These are phyloP conservation scores for Leptinotarsa undecemlineata DNA, from an alignment of 1,140 invertebrate species.

Conservation along the genomic window DNA sequence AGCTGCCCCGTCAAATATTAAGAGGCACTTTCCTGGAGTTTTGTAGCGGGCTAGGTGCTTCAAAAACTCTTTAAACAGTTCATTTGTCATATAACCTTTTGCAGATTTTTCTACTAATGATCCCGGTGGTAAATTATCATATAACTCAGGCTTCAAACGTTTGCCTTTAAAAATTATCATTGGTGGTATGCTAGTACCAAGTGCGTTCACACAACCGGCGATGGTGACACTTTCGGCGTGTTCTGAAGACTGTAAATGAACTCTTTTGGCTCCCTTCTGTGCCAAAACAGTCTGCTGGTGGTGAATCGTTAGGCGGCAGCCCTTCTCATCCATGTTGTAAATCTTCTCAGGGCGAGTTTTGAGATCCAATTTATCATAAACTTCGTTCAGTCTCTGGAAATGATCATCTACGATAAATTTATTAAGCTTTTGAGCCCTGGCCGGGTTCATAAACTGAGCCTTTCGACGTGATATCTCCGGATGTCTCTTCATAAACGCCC, in stretches of 20 bases:
- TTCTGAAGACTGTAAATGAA: slow-evolving; percentile 14
- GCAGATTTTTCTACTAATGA: too few relatives aligned
- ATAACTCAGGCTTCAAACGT: neutral
- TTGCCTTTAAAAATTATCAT: neutral
- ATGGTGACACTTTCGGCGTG: slow-evolving; percentile 29
- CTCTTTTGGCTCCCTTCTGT: neutral
- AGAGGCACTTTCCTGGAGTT: too few relatives aligned
- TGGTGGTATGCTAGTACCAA: neutral
- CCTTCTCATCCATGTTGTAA: neutral
- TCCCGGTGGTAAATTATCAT: too few relatives aligned
- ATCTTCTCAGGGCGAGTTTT: slow-evolving; percentile 39
- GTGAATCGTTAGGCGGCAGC: neutral
- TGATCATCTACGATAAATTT: slow-evolving; percentile 49
- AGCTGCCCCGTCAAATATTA: too few relatives aligned
- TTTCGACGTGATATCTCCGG: slow-evolving; percentile 38
- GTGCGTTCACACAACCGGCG: slow-evolving; percentile 11
- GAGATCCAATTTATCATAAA: slow-evolving; percentile 48
- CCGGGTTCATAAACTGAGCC: slow-evolving; percentile 51
- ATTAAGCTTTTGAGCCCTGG: slow-evolving; percentile 54
- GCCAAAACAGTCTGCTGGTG: slow-evolving; percentile 8
- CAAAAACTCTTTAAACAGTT: too few relatives aligned
- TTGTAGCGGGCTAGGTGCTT: too few relatives aligned
- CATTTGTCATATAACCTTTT: too few relatives aligned
- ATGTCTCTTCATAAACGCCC: slow-evolving; percentile 32
- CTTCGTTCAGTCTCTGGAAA: slow-evolving; percentile 46